Evolutionary conservation across 1,140 invertebrate genomes (phyloP), one percentile per base, ranked within the genome.

Genomic region (Asbolus verrucosus): DNA sequence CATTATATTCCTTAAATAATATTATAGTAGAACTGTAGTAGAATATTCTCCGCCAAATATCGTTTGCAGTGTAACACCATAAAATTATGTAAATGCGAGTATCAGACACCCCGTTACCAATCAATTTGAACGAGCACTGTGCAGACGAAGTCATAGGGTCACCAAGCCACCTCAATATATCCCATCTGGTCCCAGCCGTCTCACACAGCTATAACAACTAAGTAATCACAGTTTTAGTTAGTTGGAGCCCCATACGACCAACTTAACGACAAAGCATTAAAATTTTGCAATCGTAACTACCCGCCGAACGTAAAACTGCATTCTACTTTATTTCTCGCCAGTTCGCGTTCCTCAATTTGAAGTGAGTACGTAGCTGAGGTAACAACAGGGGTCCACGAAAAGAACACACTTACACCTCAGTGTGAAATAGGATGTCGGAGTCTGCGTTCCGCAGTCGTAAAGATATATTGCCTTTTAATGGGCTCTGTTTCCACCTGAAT

Each of bases 231-330:
- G 71, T 70, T 73, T 73, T 69, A 73, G 72, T 69, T 72, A 72
- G 61, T 68, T 70, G 65, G 63, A 65, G 60, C 46, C 72, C 65
- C 72, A 66, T 68, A 59, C 65, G 60, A 68, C 62, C 36, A 46
- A 72, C 60, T 74, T 74, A 74, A 74, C 70, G 73, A 72, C 66
- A 61, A 46, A 69, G 65, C 70, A 71, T 74, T 74, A 74, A 74
- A 74, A 74, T 74, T 74, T 74, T 65, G 73, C 70, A 74, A 71
- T 74, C 73, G 73, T 74, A 74, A 74, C 72, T 46, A 69, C 67
- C 66, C 68, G 50, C 41, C 43, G 73, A 71, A 74, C 70, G 69
- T 74, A 74, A 74, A 74, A 74, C 67, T 69, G 60, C 62, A 66
- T 74, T 74, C 50, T 62, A 69, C 65, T 69, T 74, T 74, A 74